Base-by-base conservation (phyloP, 2,888 invertebrate species). In the Thelaira solivaga region DNA sequence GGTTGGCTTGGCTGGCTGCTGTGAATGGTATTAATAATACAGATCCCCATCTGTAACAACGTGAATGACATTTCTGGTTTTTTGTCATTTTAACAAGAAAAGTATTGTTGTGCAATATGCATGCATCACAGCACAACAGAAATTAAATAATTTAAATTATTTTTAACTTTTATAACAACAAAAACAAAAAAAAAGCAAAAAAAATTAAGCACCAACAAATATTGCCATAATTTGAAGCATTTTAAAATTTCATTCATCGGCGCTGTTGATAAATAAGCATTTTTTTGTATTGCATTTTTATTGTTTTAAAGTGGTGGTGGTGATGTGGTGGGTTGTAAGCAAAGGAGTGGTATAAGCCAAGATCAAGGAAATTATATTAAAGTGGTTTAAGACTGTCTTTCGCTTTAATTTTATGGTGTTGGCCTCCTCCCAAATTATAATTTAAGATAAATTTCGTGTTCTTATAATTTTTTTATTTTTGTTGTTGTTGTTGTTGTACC, bases 11-110 rank as follows among this genome's bases (percentile, higher is more conserved):
- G n/a, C n/a, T n/a, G n/a, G n/a, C n/a, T n/a, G n/a, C 43, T 16
- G 43, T 6, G 22, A 26, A 34, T 1, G 41, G 22, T 4, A 43
- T 62, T 22, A 53, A 72, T 24, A 64, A 57, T 20, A 18, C 4
- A 39, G 34, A 76, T 53, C 61, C n/a, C 59, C 76, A 72, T 65
- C 55, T 69, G 62, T 57, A 49, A 55, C 64, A 51, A 20, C 45
- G 41, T 69, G 57, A 64, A 65, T 68, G 71, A 55, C 67, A 75
- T 62, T 75, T 75, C 74, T 75, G 74, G 74, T 75, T n/a, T n/a
- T n/a, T 74, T 59, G 59, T 69, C 69, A 76, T 76, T 61, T n/a
- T 69, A 69, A 51, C 62, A 47, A 57, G 68, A 75, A 69, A 69
- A 36, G 13, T 29, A 31, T 51, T 29, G 41, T 45, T 67, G 57